Percentiles rank a stretch among this genome's conserved stretches.
Evolutionary conservation across 2,113 vertebrate species (phyloP).

Genomic region (Phrynocephalus versicolor): DNA sequence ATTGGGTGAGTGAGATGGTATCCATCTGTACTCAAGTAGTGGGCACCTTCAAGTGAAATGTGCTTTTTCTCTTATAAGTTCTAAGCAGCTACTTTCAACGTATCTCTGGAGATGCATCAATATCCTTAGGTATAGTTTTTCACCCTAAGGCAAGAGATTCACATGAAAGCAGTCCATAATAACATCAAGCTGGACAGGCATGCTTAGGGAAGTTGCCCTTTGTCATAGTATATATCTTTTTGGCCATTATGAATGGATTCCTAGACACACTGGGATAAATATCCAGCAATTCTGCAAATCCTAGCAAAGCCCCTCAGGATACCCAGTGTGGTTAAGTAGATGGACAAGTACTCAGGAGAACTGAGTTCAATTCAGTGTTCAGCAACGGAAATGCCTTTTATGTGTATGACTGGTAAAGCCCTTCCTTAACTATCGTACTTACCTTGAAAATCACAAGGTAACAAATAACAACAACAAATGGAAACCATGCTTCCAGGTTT

Average conservation of each 20-base stretch:
- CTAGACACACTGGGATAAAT: background rate
- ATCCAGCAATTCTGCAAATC: background rate
- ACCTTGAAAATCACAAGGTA: too few species aligned
- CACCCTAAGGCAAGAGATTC: background rate
- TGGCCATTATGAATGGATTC: background rate
- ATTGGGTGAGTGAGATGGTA: slow-evolving; percentile 36
- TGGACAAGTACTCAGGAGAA: too few species aligned
- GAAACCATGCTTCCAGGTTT: too few species aligned
- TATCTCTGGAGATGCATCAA: background rate
- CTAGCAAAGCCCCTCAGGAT: background rate
- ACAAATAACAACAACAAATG: too few species aligned
- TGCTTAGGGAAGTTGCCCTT: background rate
- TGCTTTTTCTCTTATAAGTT: background rate
- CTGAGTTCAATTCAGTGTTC: too few species aligned
- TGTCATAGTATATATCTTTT: background rate
- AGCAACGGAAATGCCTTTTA: too few species aligned
- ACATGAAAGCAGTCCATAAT: background rate
- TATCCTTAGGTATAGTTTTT: background rate
- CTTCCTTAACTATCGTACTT: too few species aligned
- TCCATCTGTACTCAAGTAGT: background rate
- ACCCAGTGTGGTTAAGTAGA: too few species aligned
- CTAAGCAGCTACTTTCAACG: slow-evolving; percentile 6
- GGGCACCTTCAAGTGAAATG: slow-evolving; percentile 26
- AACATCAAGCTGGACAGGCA: background rate
- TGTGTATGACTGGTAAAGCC: too few species aligned